Evolutionary conservation across 2,797 vertebrate genomes (phyloP).

Genomic region (Perodicticus potto): DNA sequence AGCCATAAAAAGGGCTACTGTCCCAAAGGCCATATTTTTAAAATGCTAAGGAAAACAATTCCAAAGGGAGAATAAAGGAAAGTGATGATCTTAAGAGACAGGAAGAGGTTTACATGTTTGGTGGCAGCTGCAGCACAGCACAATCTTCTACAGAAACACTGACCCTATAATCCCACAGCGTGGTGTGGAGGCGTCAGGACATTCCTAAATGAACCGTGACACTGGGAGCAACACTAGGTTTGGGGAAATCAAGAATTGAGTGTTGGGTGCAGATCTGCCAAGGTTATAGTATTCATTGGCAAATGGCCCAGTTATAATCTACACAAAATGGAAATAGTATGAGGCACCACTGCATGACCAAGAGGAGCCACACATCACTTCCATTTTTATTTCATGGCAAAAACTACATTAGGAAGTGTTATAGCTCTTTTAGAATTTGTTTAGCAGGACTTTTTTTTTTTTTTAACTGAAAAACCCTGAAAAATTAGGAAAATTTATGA

Average conservation of each 20-base stretch:
- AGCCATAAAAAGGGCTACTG: background rate
- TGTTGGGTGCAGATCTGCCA: background rate
- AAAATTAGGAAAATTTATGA: background rate
- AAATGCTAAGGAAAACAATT: conserved; percentile 45
- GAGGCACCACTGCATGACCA: background rate
- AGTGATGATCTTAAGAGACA: background rate
- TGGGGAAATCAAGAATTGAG: background rate
- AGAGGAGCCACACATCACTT: background rate
- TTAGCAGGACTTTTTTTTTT: background rate
- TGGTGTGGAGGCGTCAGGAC: background rate
- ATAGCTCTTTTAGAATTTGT: background rate
- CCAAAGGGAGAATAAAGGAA: conserved; percentile 42
- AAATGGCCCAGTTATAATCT: background rate
- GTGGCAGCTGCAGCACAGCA: conserved; percentile 32
- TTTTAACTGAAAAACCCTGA: background rate
- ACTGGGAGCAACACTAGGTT: background rate
- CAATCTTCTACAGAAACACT: conserved; percentile 37
- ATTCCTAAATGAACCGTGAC: background rate
- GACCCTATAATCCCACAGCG: conserved; percentile 10
- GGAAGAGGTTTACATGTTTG: background rate
- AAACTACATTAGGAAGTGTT: background rate
- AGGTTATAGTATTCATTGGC: background rate
- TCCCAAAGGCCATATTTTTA: background rate
- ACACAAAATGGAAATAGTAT: background rate
- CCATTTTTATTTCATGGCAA: background rate